Evolutionary conservation across 2,888 invertebrate genomes (phyloP).

Genomic region (Therioaphis trifolii): DNA sequence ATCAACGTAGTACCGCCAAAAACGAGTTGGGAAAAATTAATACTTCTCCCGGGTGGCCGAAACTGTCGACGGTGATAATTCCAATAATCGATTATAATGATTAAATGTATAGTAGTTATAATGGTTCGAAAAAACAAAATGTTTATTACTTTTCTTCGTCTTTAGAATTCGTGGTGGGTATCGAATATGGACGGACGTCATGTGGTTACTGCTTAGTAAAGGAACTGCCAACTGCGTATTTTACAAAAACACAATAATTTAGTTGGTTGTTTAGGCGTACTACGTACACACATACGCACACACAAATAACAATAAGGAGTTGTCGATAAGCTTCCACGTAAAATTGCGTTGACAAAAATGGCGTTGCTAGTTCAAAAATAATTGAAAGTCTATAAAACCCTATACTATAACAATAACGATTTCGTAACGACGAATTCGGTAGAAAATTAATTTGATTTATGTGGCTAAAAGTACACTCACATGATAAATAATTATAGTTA

Average conservation of each 20-base stretch:
- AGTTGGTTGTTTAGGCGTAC: not conserved
- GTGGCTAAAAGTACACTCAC: not conserved
- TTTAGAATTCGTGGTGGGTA: not conserved
- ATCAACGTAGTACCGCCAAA: too few relatives aligned
- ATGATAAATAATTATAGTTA: too few relatives aligned
- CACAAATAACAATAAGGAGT: conserved; percentile 1
- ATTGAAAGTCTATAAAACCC: not conserved
- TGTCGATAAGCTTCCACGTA: not conserved
- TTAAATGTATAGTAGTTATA: too few relatives aligned
- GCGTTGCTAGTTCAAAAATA: not conserved
- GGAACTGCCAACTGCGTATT: too few relatives aligned
- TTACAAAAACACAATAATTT: too few relatives aligned
- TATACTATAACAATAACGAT: not conserved
- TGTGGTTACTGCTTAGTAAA: too few relatives aligned
- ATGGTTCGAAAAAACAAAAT: not conserved
- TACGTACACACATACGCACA: not conserved
- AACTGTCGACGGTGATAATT: not conserved
- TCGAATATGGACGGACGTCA: not conserved
- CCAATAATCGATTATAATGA: not conserved
- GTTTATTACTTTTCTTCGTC: not conserved
- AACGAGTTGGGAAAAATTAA: not conserved
- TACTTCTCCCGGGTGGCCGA: not conserved
- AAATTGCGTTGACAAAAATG: not conserved
- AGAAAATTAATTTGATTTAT: not conserved
- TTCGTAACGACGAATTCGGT: not conserved